phyloP scores from a whole-genome alignment of 2,113 vertebrate species.

The Carettochelys insculpta region DNA sequence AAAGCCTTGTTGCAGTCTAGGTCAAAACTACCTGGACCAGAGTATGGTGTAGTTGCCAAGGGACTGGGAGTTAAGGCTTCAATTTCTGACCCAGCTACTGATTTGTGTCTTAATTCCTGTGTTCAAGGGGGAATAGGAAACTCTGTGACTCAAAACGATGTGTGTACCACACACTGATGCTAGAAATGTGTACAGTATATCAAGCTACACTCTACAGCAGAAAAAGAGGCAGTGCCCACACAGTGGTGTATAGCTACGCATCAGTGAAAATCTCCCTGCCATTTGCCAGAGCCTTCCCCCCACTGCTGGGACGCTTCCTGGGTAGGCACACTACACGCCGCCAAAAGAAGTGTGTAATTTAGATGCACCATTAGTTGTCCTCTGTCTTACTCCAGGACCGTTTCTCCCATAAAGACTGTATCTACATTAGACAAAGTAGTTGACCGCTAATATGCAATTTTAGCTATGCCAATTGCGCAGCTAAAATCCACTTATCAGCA shows the following conservation, averaged over 20 bases:
- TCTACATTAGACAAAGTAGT: no score
- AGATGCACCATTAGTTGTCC: neutral
- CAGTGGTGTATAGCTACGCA: neutral
- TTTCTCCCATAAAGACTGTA: neutral
- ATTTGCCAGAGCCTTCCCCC: neutral
- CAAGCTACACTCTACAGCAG: neutral
- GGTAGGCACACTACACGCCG: no score
- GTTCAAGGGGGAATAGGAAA: neutral
- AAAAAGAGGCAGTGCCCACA: neutral
- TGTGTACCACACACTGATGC: neutral
- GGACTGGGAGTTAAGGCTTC: neutral
- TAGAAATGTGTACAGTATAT: neutral
- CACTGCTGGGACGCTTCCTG: neutral
- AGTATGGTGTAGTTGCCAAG: neutral
- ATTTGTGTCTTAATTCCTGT: neutral
- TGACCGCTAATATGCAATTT: no score
- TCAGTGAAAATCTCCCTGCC: neutral
- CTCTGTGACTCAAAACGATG: neutral
- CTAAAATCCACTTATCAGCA: no score
- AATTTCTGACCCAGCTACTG: neutral
- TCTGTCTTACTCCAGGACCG: neutral
- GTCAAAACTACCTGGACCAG: rapidly evolving
- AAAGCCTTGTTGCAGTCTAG: rapidly evolving
- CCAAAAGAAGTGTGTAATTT: neutral
- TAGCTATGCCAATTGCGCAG: no score